These are phyloP conservation scores for Drosophila novamexicana DNA, from an alignment of 1,140 invertebrate species.

Conservation along the genomic window DNA sequence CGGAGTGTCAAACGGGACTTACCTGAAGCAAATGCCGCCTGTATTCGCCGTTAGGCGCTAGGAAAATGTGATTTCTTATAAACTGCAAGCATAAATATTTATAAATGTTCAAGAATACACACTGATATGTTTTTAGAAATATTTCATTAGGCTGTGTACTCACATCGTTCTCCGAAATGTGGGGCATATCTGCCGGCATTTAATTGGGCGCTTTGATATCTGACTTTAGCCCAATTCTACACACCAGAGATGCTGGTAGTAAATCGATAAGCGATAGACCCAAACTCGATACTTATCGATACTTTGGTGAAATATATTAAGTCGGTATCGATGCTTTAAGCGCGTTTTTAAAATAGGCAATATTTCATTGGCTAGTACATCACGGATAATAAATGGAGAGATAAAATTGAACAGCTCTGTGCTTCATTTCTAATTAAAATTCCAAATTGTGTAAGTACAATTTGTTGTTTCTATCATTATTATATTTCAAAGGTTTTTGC, in stretches of 20 bases:
- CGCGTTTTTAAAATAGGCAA: neutral
- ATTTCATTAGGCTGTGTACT: slow-evolving; percentile 9
- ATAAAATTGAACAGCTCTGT: no score
- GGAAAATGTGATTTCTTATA: slow-evolving; percentile 50
- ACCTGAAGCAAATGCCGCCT: slow-evolving; percentile 47
- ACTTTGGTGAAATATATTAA: neutral
- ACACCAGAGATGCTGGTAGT: neutral
- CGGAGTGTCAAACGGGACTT: neutral
- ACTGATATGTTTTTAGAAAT: neutral
- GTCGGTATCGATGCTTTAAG: neutral
- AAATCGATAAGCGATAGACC: neutral
- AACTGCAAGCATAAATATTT: neutral
- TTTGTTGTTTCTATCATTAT: neutral
- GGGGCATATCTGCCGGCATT: slow-evolving; percentile 32
- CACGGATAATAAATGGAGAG: no score
- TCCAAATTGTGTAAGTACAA: no score
- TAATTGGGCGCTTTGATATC: slow-evolving; percentile 20
- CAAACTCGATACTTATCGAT: neutral
- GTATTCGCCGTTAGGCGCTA: slow-evolving; percentile 55
- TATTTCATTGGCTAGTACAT: neutral
- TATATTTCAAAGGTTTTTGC: neutral
- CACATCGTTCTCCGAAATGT: slow-evolving; percentile 16
- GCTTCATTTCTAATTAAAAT: neutral
- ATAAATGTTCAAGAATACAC: slow-evolving; percentile 10
- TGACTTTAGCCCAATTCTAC: slow-evolving; percentile 7